phyloP scores from a whole-genome alignment of 2,113 vertebrate species.

The Origma solitaria region DNA sequence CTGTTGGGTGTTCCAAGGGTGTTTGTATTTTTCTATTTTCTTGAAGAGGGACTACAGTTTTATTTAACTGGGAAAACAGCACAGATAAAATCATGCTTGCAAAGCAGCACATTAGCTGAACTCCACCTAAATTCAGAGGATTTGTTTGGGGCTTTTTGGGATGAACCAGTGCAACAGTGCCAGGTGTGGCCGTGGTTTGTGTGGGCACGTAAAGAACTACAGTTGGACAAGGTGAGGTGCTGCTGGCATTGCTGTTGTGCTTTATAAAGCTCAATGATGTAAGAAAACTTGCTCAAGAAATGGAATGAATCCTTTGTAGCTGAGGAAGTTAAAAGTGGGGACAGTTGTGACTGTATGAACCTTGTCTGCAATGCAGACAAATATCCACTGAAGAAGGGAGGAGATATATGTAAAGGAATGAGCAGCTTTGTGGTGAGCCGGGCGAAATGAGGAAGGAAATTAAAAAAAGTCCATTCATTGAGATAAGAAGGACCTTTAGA shows the following conservation, averaged over 20 bases:
- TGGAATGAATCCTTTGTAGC: neutral
- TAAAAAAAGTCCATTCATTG: neutral
- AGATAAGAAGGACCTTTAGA: neutral
- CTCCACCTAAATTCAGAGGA: neutral
- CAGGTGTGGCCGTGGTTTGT: neutral
- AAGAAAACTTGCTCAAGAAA: neutral
- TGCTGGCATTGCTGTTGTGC: neutral
- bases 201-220: neutral
- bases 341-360: neutral
- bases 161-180: neutral
- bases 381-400: neutral
- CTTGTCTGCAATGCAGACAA: neutral
- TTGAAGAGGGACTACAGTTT: neutral
- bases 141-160: neutral
- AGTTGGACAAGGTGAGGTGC: neutral
- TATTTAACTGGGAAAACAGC: neutral
- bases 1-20: neutral
- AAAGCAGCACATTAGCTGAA: neutral
- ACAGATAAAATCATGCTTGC: neutral
- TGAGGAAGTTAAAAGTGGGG: neutral
- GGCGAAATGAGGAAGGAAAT: neutral
- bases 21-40: neutral
- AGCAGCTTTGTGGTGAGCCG: neutral
- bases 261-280: neutral
- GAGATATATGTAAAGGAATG: neutral